phyloP scores from a whole-genome alignment of 2,888 invertebrate species.

The Caprella mutica region DNA sequence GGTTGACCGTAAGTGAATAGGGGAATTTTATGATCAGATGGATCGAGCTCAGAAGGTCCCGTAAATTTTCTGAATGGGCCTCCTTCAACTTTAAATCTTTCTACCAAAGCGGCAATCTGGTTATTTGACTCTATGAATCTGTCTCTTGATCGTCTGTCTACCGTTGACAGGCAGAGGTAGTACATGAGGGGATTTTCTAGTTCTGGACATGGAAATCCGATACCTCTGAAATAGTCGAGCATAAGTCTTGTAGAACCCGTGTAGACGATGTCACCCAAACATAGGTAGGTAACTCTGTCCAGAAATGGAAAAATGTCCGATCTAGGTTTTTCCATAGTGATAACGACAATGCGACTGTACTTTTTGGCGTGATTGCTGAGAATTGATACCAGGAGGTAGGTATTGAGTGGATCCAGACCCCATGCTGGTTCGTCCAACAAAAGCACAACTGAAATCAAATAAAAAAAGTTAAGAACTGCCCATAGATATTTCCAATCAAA shows the following conservation, averaged over 20 bases:
- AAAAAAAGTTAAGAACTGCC: not conserved
- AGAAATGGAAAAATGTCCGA: constrained; percentile 91
- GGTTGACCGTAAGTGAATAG: constrained; percentile 62
- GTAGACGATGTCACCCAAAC: constrained; percentile 81
- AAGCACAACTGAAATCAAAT: constrained; percentile 55
- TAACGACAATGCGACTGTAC: constrained; percentile 74
- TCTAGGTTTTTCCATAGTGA: constrained; percentile 81
- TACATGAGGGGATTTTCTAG: constrained; percentile 97
- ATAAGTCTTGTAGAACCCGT: constrained; percentile 83
- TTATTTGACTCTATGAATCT: constrained; percentile 86
- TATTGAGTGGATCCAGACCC: constrained; percentile 87
- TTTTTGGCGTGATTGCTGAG: constrained; percentile 75
- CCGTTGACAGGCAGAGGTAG: constrained; percentile 67
- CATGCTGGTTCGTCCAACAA: constrained; percentile 87
- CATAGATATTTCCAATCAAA: not conserved
- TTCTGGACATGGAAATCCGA: constrained; percentile 93
- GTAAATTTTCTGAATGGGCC: constrained; percentile 56
- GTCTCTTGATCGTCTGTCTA: constrained; percentile 70
- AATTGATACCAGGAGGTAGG: constrained; percentile 87
- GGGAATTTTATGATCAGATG: constrained; percentile 52
- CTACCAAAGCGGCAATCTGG: constrained; percentile 80
- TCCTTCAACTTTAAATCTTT: constrained; percentile 79
- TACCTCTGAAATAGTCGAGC: constrained; percentile 85
- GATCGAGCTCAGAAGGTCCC: constrained; percentile 37
- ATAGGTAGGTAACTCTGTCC: constrained; percentile 74